These are phyloP conservation scores for Telenomus remus DNA, from an alignment of 1,140 invertebrate species.

Conservation along the genomic window DNA sequence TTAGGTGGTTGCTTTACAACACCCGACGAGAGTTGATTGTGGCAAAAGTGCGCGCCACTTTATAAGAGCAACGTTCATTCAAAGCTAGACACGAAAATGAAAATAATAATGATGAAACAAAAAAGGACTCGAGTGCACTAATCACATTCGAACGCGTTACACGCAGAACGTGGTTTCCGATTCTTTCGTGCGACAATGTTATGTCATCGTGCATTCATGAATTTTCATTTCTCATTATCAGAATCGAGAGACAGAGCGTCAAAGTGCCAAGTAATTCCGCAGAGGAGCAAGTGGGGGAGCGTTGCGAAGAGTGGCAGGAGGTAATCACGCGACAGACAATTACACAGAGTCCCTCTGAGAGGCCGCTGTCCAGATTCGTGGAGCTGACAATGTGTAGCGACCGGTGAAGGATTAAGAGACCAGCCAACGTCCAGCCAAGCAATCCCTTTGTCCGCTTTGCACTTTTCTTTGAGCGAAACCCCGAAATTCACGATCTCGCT, in stretches of 20 bases:
- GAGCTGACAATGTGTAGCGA: constrained; percentile 42
- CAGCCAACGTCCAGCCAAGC: constrained; percentile 53
- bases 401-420: constrained; percentile 66
- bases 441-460: constrained; percentile 60
- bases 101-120: not conserved
- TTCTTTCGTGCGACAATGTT: too few relatives aligned
- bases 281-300: constrained; percentile 43
- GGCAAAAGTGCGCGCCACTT: constrained; percentile 38
- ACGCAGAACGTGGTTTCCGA: too few relatives aligned
- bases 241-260: constrained; percentile 19
- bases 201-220: constrained; percentile 31
- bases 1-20: constrained; percentile 51
- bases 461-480: constrained; percentile 59
- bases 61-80: constrained; percentile 36
- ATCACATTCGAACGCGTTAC: not conserved
- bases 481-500: constrained; percentile 49
- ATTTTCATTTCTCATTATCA: constrained; percentile 55
- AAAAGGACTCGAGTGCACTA: constrained; percentile 13
- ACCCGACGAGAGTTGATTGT: constrained; percentile 47
- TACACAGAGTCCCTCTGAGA: constrained; percentile 63
- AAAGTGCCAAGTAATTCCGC: constrained; percentile 56
- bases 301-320: constrained; percentile 47
- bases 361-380: constrained; percentile 50
- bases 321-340: constrained; percentile 68
- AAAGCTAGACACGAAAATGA: constrained; percentile 7